Percentiles rank a stretch among this genome's conserved stretches.
phyloP scores from a whole-genome alignment of 53 echinoderm and acorn worm genomes.

The Apostichopus leukothele region DNA sequence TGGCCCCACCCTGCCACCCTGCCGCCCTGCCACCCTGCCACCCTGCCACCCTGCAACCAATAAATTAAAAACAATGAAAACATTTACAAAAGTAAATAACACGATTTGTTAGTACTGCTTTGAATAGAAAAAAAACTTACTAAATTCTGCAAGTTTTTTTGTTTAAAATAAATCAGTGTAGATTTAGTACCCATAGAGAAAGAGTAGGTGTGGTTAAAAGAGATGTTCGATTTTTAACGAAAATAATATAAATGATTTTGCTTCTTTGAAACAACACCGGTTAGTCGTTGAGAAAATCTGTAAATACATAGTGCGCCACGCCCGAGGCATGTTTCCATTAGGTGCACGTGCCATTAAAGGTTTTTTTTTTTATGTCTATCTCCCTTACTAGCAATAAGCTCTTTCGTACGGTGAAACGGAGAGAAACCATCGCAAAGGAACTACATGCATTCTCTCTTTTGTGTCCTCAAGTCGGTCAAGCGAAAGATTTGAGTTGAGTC shows the following conservation, averaged over 20 bases:
- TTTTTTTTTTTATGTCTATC: background rate
- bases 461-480: conserved; percentile 7
- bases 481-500: background rate
- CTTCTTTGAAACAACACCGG: conserved; percentile 6
- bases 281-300: background rate
- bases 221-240: background rate
- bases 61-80: no score
- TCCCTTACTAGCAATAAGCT: background rate
- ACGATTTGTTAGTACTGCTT: no score
- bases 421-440: background rate
- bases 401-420: background rate
- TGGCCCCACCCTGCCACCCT: no score
- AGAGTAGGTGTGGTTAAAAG: background rate
- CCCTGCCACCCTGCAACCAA: no score
- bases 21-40: no score
- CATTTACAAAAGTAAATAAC: no score
- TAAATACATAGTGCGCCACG: conserved; percentile 19
- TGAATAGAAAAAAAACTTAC: no score
- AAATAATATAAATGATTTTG: background rate
- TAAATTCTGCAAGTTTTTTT: no score
- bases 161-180: background rate
- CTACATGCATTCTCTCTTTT: background rate
- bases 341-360: conserved; percentile 11
- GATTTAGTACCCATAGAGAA: background rate
- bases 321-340: conserved; percentile 43